Conservation (phyloP, 1,140 invertebrate genomes). For the Calosoma granatense region DNA sequence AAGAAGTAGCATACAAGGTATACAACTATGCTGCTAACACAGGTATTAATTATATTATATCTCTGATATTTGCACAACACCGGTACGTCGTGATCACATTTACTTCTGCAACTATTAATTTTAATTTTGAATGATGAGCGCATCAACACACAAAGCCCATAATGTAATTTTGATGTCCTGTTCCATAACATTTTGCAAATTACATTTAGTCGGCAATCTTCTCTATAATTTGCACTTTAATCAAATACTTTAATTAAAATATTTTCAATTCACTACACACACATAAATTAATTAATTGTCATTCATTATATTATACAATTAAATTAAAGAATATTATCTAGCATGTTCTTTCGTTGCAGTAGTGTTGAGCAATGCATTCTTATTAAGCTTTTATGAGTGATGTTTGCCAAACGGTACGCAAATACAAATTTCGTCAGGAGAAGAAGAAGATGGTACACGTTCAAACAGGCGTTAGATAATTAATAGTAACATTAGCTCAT, state of each 20-base stretch:
- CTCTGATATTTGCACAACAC: neutral
- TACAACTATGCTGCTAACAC: too few species aligned
- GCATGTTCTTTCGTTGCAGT: neutral
- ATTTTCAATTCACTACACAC: too few species aligned
- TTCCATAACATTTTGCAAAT: neutral
- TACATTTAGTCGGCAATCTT: neutral
- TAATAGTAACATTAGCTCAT: neutral
- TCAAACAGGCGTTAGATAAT: neutral
- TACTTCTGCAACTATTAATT: neutral
- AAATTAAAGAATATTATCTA: too few species aligned
- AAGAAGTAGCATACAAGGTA: too few species aligned
- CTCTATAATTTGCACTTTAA: neutral
- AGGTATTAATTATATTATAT: neutral
- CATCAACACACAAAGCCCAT: slow-evolving; percentile 1
- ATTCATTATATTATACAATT: neutral
- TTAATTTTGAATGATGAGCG: slow-evolving; percentile 1
- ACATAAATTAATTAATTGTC: slow-evolving; percentile 5
- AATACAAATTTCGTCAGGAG: neutral
- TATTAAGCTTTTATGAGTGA: neutral
- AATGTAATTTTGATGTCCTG: slow-evolving; percentile 5
- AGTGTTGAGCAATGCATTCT: neutral
- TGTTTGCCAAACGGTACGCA: neutral
- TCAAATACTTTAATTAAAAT: neutral
- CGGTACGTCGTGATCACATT: neutral
- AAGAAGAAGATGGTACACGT: neutral